Base-by-base conservation (phyloP, 2,888 invertebrate species). In the Drosophila affinis region DNA sequence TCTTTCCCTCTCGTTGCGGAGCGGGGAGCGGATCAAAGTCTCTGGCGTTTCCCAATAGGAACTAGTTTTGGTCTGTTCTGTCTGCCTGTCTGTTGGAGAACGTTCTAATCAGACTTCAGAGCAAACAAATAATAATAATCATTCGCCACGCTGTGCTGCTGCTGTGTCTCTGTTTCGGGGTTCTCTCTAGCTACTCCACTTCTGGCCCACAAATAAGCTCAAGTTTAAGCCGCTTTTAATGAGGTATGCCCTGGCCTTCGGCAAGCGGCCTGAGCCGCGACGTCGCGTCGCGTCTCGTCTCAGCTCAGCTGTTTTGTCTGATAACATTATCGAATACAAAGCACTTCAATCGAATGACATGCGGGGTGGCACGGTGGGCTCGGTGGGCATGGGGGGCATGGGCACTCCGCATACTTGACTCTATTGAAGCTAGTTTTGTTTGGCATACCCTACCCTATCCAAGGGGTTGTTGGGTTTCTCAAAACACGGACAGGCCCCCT, bases 91-190 rank as follows among this genome's bases (percentile, higher is more conserved):
- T 55, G n/a, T 60, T 63, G 45, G 32, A 32, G 65, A 57, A 64
- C 79, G 71, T 84, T 84, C 81, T 79, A 81, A 81, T 81, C 81
- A 83, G 81, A 76, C 78, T 83, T 83, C 52, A 68, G 72, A 45
- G 57, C 72, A 72, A 72, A 72, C 62, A 56, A 72, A 72, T 72
- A 47, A 51, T 21, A 62, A 71, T 24, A 24, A 24, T 21, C 21
- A 3, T 53, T 62, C 56, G 60, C 53, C 60, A 55, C 51, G 71
- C 70, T 51, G 53, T 59, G 39, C 9, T n/a, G 45, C 18, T 49
- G 39, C 21, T 21, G 46, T 21, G 34, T 64, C 48, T 44, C n/a
- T 32, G 10, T 46, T 18, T 45, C n/a, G 18, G 46, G 24, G 48
- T 24, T 24, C 24, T 51, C 24, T 52, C 56, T 70, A 12, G 18